Percentiles rank a stretch among this genome's conserved stretches.
Conservation (phyloP, 2,113 vertebrate species). For the Chionomys nivalis region DNA sequence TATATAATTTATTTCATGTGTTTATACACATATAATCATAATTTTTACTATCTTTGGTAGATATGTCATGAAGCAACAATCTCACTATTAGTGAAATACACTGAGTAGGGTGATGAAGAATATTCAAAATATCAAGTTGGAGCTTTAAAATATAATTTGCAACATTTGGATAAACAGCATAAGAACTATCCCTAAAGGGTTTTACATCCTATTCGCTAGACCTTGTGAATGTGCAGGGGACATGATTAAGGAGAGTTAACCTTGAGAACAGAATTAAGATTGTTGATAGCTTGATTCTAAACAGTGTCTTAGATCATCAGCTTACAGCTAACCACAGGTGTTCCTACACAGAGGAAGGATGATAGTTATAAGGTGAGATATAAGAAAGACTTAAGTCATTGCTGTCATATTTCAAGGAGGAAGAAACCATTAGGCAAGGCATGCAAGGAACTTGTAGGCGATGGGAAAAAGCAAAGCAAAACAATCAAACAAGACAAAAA, state of each 20-base stretch:
- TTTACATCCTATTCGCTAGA: background rate
- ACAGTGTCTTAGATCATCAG: background rate
- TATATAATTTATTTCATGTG: background rate
- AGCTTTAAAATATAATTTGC: background rate
- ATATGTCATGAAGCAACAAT: background rate
- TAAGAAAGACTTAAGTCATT: background rate
- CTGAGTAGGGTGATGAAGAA: background rate
- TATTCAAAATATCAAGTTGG: background rate
- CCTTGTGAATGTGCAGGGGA: background rate
- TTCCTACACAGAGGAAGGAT: background rate
- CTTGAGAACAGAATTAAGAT: background rate
- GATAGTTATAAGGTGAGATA: too few relatives aligned
- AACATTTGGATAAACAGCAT: background rate
- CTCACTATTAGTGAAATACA: background rate
- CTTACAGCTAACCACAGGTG: background rate
- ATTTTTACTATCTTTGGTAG: background rate
- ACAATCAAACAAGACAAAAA: background rate
- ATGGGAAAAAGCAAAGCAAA: background rate
- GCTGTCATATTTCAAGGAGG: background rate
- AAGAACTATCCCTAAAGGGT: fast-evolving
- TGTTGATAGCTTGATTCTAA: background rate
- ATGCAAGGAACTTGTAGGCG: background rate
- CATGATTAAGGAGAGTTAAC: background rate
- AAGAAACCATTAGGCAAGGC: background rate
- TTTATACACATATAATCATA: background rate